phyloP scores from a whole-genome alignment of 2,797 vertebrate genomes.

The Heliangelus exortis region DNA sequence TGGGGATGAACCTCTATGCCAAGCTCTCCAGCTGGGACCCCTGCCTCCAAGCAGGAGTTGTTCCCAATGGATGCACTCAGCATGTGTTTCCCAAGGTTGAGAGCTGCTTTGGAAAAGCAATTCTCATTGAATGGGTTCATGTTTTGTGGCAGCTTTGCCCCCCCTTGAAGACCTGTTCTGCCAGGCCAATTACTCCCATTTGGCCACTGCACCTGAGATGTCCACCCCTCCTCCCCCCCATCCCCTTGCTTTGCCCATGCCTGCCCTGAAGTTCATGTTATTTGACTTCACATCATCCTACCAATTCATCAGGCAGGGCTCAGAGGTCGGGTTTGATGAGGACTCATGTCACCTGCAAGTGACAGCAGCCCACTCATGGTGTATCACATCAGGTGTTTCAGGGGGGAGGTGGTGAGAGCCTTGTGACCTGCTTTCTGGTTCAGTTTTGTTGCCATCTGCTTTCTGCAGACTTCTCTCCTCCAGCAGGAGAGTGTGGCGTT shows the following conservation, averaged over 20 bases:
- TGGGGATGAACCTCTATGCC: neutral
- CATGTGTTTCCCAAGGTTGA: rapidly evolving
- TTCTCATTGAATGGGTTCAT: neutral
- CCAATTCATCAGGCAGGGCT: neutral
- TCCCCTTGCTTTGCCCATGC: neutral
- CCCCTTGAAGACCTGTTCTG: rapidly evolving
- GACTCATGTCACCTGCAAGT: neutral
- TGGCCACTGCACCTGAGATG: neutral
- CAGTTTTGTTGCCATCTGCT: neutral
- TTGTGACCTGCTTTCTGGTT: neutral
- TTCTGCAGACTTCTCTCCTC: neutral
- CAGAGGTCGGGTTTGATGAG: neutral
- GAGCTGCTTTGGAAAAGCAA: neutral
- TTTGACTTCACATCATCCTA: slow-evolving; percentile 7
- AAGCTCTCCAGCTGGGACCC: neutral
- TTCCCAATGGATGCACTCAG: neutral
- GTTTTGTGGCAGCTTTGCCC: neutral
- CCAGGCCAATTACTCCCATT: neutral
- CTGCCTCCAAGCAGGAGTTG: rapidly evolving
- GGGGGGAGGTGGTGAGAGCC: neutral
- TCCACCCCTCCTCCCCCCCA: neutral
- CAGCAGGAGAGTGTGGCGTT: rapidly evolving
- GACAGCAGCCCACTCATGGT: neutral
- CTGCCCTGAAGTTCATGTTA: neutral
- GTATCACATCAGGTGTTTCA: neutral